These are phyloP conservation scores for Theocolax elegans DNA, from an alignment of 1,140 invertebrate genomes.

Conservation along the genomic window DNA sequence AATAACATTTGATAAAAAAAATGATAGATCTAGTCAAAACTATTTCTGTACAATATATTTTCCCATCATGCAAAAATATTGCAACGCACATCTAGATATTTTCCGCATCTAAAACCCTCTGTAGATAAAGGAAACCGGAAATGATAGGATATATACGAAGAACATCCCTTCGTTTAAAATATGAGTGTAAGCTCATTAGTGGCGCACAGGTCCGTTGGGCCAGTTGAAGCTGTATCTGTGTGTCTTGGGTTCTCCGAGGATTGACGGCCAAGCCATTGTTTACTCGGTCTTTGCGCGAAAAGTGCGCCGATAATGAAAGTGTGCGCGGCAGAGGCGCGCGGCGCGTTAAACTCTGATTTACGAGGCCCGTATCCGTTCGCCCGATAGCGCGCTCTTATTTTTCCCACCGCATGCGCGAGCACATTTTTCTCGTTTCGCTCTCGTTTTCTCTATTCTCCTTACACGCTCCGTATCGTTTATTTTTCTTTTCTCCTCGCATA, in stretches of 20 bases:
- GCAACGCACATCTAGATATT: too few relatives aligned
- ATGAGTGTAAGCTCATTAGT: slow-evolving; percentile 26
- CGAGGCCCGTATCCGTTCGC: neutral
- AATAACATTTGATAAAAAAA: too few relatives aligned
- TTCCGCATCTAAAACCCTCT: too few relatives aligned
- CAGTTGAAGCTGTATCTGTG: neutral
- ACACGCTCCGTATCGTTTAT: neutral
- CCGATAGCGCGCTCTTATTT: neutral
- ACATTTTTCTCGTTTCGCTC: neutral
- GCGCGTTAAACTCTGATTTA: slow-evolving; percentile 27
- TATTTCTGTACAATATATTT: too few relatives aligned
- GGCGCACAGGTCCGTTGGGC: neutral
- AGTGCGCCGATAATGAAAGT: slow-evolving; percentile 2
- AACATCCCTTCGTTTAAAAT: slow-evolving; percentile 7
- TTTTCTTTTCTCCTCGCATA: too few relatives aligned
- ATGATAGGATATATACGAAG: too few relatives aligned
- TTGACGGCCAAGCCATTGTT: slow-evolving; percentile 19
- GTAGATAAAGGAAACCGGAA: too few relatives aligned
- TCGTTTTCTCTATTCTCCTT: slow-evolving; percentile 9
- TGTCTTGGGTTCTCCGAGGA: too few relatives aligned
- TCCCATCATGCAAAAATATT: too few relatives aligned
- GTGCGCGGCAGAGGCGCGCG: neutral
- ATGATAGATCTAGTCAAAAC: too few relatives aligned
- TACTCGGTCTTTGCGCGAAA: slow-evolving; percentile 6
- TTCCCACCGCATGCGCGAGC: neutral